These are phyloP conservation scores for Silurus meridionalis DNA, from an alignment of 2,113 vertebrate genomes.

Conservation along the genomic window DNA sequence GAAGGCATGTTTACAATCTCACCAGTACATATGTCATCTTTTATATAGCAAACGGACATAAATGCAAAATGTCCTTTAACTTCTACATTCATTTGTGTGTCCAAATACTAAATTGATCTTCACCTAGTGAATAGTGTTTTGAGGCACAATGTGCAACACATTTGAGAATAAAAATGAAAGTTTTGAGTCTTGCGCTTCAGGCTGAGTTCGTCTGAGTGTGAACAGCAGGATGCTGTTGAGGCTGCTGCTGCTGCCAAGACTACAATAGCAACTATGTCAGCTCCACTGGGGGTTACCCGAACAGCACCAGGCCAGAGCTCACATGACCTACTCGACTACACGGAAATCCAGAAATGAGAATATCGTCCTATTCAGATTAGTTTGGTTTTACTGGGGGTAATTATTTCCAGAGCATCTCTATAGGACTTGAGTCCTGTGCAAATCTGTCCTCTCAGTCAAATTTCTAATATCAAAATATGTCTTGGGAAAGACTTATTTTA, in stretches of 20 bases:
- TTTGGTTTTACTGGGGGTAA: not conserved
- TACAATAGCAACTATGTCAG: constrained; percentile 57
- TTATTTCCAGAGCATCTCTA: constrained; percentile 1
- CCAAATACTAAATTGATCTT: constrained; percentile 14
- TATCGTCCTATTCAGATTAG: not conserved
- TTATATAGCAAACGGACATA: not conserved
- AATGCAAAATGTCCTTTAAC: not conserved
- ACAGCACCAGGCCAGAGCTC: constrained; percentile 33
- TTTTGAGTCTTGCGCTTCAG: not conserved
- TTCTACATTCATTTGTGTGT: not conserved
- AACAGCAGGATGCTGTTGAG: constrained; percentile 28
- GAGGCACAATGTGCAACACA: not conserved
- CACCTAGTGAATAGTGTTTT: not conserved
- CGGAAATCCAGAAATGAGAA: constrained; percentile 13
- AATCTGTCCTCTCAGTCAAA: not conserved
- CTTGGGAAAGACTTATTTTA: not conserved
- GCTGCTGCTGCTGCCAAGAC: constrained; percentile 33
- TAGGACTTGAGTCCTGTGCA: not conserved
- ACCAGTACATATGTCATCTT: not conserved
- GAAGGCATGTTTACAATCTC: not conserved
- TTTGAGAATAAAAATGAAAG: not conserved
- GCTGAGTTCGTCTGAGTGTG: constrained; percentile 12
- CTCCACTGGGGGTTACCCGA: constrained; percentile 42
- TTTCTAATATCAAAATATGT: not conserved
- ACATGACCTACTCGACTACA: constrained; percentile 31